Evolutionary conservation across 2,797 vertebrate species (phyloP), one percentile per base, ranked within the genome.

Genomic region (Lepus oiostolus): DNA sequence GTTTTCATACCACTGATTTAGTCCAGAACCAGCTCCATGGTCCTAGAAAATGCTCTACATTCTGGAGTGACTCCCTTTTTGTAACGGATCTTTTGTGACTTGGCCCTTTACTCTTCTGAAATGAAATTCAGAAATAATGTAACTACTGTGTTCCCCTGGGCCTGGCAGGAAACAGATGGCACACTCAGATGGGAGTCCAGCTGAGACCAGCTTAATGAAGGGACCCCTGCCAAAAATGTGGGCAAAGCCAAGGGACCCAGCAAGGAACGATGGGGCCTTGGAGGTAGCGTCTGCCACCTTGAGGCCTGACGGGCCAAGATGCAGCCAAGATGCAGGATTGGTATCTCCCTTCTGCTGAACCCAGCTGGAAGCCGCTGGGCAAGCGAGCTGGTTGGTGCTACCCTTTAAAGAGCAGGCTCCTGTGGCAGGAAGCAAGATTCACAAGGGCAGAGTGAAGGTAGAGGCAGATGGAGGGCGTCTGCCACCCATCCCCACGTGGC

Each of bases 101-200:
- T 95, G 86, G 52, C 52, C 74, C 88, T 94, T 96, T 65, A 63
- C 88, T 86, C 47, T 86, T 63, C 62, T 90, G 47, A 93, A 95
- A 91, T 88, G 58, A 95, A 95, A 97, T 81, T 83, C 85, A 88
- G 92, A 94, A 88, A 96, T 92, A 95, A 97, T 80, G 58, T 88
- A 93, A 83, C 95, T 91, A 85, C 92, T 92, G 85, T 96, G 79
- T 88, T 94, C 75, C 35, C 92, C 77, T 76, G 65, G 80, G 85
- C 38, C 90, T 94, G 94, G 63, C 92, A 91, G 86, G 92, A 95
- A 95, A 91, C 86, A 92, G 86, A 94, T 95, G 91, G 77, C 67
- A 87, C 63, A 88, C 35, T 88, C 72, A 79, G 85, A 92, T 21
- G 0, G 42, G 17, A 92, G 90, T 93, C 82, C 88, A 84, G 13